phyloP scores from a whole-genome alignment of 1,140 invertebrate genomes.

The Eueides isabella region DNA sequence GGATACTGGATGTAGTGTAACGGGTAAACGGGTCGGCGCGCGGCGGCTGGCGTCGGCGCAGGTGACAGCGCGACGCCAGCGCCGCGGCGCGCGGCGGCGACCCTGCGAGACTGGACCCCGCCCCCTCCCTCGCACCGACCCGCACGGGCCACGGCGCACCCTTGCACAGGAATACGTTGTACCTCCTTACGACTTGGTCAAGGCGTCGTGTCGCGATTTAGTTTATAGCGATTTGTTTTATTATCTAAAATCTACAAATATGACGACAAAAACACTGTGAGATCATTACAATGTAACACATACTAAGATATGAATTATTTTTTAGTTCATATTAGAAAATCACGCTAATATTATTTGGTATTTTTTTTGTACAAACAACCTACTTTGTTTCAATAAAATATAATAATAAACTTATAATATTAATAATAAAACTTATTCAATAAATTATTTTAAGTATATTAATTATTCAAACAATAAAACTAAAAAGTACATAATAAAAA shows the following conservation, averaged over 20 bases:
- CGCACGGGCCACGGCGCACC: conserved; percentile 13
- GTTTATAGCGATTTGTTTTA: too few relatives aligned
- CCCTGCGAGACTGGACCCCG: conserved; percentile 50
- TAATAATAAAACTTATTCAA: background rate
- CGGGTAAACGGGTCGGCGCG: conserved; percentile 59
- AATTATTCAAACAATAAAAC: background rate
- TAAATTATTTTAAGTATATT: background rate
- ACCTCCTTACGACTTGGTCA: too few relatives aligned
- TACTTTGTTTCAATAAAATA: too few relatives aligned
- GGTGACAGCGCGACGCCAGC: conserved; percentile 64
- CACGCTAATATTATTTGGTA: too few relatives aligned
- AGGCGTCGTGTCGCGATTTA: too few relatives aligned
- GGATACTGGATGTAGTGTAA: conserved; percentile 43
- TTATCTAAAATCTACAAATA: too few relatives aligned
- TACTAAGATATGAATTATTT: too few relatives aligned
- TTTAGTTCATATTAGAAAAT: too few relatives aligned
- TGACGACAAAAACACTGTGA: too few relatives aligned
- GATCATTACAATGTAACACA: too few relatives aligned
- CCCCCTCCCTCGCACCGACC: conserved; percentile 28
- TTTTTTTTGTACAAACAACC: too few relatives aligned
- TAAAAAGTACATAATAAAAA: background rate
- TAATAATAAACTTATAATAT: too few relatives aligned
- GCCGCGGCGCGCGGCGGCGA: conserved; percentile 68
- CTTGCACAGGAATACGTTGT: background rate
- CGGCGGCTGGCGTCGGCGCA: conserved; percentile 60